Evolutionary conservation across 2,888 invertebrate species (phyloP).

Genomic region (Metellina segmentata): DNA sequence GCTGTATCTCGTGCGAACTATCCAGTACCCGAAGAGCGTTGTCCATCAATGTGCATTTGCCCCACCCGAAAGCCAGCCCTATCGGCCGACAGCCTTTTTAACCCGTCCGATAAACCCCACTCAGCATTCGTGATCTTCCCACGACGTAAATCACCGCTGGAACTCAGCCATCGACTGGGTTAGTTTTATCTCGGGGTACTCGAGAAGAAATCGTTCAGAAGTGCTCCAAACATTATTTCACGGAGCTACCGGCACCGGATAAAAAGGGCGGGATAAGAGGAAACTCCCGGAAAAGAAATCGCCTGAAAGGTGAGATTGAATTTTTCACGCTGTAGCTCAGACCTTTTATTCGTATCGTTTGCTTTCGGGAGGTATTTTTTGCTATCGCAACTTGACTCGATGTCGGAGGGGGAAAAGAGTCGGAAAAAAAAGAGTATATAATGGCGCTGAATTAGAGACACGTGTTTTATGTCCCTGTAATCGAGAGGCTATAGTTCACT

Average conservation of each 20-base stretch:
- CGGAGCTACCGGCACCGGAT: neutral
- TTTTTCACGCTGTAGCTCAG: slow-evolving; percentile 53
- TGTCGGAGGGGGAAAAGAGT: slow-evolving; percentile 7
- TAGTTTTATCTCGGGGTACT: neutral
- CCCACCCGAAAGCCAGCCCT: slow-evolving; percentile 1
- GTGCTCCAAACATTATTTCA: neutral
- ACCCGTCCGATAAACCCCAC: slow-evolving; percentile 62
- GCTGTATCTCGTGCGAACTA: slow-evolving; percentile 21
- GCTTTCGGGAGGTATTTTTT: slow-evolving; percentile 13
- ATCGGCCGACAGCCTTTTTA: slow-evolving; percentile 54
- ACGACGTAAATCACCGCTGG: slow-evolving; percentile 59
- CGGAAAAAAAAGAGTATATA: slow-evolving; percentile 11
- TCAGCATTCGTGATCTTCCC: slow-evolving; percentile 56
- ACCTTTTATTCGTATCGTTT: slow-evolving; percentile 36
- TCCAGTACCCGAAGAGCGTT: slow-evolving; percentile 4
- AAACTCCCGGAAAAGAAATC: slow-evolving; percentile 10
- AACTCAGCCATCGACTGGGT: slow-evolving; percentile 26
- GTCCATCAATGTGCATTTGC: slow-evolving; percentile 14
- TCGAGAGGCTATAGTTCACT: slow-evolving; percentile 32
- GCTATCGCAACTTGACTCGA: slow-evolving; percentile 11
- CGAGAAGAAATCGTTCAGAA: neutral
- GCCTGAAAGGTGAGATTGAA: slow-evolving; percentile 73
- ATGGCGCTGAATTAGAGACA: slow-evolving; percentile 59
- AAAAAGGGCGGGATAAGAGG: neutral
- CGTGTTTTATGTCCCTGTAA: slow-evolving; percentile 72